A percentile compares a stretch with the other conserved stretches of the same genome.
phyloP scores from a whole-genome alignment of 2,888 invertebrate species.

The Thera obeliscata region DNA sequence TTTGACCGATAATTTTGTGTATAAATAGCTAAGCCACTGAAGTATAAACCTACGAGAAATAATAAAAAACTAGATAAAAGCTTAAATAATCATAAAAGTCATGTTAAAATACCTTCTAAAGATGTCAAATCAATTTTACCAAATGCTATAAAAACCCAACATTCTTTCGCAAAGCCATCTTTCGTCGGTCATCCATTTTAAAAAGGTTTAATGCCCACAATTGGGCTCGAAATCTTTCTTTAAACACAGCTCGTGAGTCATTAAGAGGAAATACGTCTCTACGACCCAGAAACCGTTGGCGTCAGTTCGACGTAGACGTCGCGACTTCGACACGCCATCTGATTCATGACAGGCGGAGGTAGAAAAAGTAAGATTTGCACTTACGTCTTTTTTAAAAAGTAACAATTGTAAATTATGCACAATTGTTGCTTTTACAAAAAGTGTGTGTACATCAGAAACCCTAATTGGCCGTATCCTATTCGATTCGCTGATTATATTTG shows the following conservation, averaged over 20 bases:
- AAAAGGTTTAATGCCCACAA: slow-evolving; percentile 34
- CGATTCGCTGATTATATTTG: not conserved
- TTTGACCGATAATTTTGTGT: not conserved
- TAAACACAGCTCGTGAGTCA: slow-evolving; percentile 43
- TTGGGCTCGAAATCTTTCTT: slow-evolving; percentile 34
- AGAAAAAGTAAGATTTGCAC: slow-evolving; percentile 13
- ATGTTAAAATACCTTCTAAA: not conserved
- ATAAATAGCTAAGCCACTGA: not conserved
- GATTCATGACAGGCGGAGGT: slow-evolving; percentile 11
- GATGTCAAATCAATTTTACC: not conserved
- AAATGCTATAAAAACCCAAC: not conserved
- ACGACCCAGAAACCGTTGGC: slow-evolving; percentile 42
- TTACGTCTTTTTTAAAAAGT: not conserved
- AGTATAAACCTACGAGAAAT: too few relatives aligned
- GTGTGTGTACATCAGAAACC: not conserved
- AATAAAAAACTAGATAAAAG: not conserved
- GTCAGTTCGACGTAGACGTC: slow-evolving; percentile 31
- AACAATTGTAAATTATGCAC: not conserved
- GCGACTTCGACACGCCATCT: slow-evolving; percentile 44
- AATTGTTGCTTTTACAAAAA: too few relatives aligned
- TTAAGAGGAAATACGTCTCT: slow-evolving; percentile 40
- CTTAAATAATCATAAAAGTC: not conserved
- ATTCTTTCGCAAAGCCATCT: slow-evolving; percentile 4
- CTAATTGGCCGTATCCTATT: not conserved
- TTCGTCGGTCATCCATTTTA: slow-evolving; percentile 20